Evolutionary conservation across 1,140 invertebrate species (phyloP), one percentile per base, ranked within the genome.

Genomic region (Capitella teleta): DNA sequence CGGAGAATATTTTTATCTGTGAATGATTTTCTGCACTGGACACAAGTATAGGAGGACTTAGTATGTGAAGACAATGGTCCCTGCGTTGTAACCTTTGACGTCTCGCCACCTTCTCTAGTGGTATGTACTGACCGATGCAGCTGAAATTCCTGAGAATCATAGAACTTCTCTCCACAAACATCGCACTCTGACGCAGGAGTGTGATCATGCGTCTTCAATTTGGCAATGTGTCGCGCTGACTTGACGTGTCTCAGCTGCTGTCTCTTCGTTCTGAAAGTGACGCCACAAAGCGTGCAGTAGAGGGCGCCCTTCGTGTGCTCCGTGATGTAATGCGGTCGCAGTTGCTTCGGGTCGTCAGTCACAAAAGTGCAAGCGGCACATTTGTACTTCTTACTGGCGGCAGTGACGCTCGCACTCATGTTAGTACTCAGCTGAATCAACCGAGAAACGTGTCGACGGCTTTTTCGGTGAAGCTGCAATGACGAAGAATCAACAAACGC

Each of bases 291-390:
- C 14, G 18, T 21, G 14, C 24, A 56, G 49, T 61, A 66, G 2
- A 60, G 45, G 18, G 58, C 51, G 5, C 64, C 54, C 16, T 63
- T 37, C 10, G 62, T 58, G 49, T 70, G 67, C n/a, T 53, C 51
- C 10, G 59, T 52, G 16, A 63, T 54, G 40, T 59, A 66, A 53
- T 70, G 67, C 3, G 53, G 57, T 18, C 64, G 44, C 3, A 70
- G 48, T 19, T 64, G 61, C 23, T 53, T 45, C 43, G 63, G 61
- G 16, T 54, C 50, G 2, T 37, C 25, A 5, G 54, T 64, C 36
- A 44, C 56, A 52, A 60, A 66, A 6, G 62, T 59, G 55, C 67
- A 70, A 12, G 28, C 25, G 14, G 24, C 30, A 47, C 50, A 52
- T 19, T 47, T 47, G 16, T 19, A 50, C 38, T 44, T 44, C 6